Conservation (phyloP, 2,888 invertebrate genomes). For the Ellobium chinense region DNA sequence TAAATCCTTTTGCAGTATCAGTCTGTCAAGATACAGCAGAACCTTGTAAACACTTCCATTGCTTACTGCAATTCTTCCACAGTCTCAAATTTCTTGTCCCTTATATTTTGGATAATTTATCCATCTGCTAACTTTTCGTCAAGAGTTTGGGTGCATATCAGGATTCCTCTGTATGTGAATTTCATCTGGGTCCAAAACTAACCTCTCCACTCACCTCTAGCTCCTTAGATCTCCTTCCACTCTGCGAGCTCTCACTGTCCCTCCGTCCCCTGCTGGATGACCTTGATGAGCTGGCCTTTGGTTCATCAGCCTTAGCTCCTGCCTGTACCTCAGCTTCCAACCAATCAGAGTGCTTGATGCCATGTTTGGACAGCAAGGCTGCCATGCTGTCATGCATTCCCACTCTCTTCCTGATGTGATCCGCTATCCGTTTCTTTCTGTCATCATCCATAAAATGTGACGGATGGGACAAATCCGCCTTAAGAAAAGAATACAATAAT, state of each 20-base stretch:
- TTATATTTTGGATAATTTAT: no score
- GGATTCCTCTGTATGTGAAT: slow-evolving; percentile 34
- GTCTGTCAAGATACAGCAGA: no score
- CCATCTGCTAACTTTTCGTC: no score
- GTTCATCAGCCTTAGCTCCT: background rate
- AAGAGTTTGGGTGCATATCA: background rate
- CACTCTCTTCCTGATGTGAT: slow-evolving; percentile 69
- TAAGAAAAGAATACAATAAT: background rate
- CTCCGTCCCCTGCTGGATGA: background rate
- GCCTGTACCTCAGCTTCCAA: background rate
- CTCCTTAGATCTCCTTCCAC: slow-evolving; percentile 46
- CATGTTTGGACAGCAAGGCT: slow-evolving; percentile 19
- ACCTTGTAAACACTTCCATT: no score
- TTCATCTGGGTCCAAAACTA: background rate
- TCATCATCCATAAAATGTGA: slow-evolving; percentile 64
- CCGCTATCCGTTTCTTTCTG: slow-evolving; percentile 69
- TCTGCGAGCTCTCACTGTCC: slow-evolving; percentile 10
- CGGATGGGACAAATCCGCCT: slow-evolving; percentile 24
- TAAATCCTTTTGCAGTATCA: no score
- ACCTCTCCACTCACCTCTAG: slow-evolving; percentile 53
- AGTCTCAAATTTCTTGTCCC: no score
- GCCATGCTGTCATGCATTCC: slow-evolving; percentile 45
- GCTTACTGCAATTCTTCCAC: no score
- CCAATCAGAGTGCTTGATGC: slow-evolving; percentile 32
- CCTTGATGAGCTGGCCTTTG: background rate